Percentiles rank a stretch among this genome's conserved stretches.
Evolutionary conservation across 1,140 invertebrate species (phyloP).

Genomic region (Hydropsyche tenuis): DNA sequence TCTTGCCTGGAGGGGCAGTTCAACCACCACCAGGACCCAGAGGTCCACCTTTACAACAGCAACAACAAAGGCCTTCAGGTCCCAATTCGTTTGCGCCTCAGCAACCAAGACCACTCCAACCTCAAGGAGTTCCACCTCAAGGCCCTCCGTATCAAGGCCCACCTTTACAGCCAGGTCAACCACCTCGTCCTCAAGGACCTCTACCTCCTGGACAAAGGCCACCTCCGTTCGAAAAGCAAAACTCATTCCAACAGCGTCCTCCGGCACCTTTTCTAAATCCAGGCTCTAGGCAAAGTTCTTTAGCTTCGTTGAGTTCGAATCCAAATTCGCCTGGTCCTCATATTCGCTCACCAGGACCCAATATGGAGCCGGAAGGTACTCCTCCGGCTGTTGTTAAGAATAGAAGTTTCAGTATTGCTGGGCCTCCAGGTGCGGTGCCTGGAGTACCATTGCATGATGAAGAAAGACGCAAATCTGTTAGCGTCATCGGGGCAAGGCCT

Average conservation of each 20-base stretch:
- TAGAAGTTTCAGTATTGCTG: conserved; percentile 62
- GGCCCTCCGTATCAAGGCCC: conserved; percentile 39
- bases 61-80: conserved; percentile 49
- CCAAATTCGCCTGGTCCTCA: conserved; percentile 22
- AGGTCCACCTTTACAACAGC: conserved; percentile 47
- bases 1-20: conserved; percentile 46
- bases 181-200: conserved; percentile 51
- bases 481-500: conserved; percentile 55
- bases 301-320: conserved; percentile 52
- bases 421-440: conserved; percentile 56
- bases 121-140: conserved; percentile 53
- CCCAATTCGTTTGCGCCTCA: conserved; percentile 55
- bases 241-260: conserved; percentile 39
- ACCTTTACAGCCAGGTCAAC: conserved; percentile 15
- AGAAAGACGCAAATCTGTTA: conserved; percentile 59
- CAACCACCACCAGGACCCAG: conserved; percentile 40
- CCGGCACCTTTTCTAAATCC: conserved; percentile 51
- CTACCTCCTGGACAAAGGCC: conserved; percentile 43
- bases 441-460: conserved; percentile 59
- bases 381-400: conserved; percentile 55
- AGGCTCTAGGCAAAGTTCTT: conserved; percentile 57
- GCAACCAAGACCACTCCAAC: conserved; percentile 54
- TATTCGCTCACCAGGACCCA: conserved; percentile 3
- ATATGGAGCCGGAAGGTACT: conserved; percentile 44
- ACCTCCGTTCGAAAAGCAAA: conserved; percentile 41